These are phyloP conservation scores for Belgica antarctica DNA, from an alignment of 2,888 invertebrate genomes.

Conservation along the genomic window DNA sequence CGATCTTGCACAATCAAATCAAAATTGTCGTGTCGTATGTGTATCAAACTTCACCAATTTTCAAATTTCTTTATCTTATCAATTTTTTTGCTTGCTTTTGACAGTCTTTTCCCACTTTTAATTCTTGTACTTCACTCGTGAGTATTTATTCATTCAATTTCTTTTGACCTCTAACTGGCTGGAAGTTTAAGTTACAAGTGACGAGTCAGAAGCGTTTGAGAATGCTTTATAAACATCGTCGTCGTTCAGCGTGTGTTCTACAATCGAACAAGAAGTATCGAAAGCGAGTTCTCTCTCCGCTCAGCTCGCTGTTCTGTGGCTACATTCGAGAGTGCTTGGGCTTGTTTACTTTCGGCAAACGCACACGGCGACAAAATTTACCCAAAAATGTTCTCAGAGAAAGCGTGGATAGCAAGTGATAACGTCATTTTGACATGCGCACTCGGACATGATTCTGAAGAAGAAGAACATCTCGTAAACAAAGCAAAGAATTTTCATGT, in stretches of 20 bases:
- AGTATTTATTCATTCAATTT: slow-evolving; percentile 2
- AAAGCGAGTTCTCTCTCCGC: not conserved
- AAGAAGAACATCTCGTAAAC: too few relatives aligned
- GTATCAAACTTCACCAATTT: not conserved
- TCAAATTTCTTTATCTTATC: slow-evolving; percentile 23
- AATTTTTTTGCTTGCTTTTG: not conserved
- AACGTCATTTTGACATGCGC: slow-evolving; percentile 30
- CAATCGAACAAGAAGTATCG: not conserved
- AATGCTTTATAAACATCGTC: slow-evolving; percentile 22
- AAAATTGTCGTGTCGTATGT: too few relatives aligned
- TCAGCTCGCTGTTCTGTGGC: not conserved
- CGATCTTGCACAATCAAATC: too few relatives aligned
- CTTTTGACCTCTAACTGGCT: slow-evolving; percentile 22
- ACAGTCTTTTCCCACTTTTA: slow-evolving; percentile 17
- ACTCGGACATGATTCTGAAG: not conserved
- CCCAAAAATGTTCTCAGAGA: slow-evolving; percentile 1
- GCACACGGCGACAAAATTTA: not conserved
- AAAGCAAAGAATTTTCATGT: too few relatives aligned
- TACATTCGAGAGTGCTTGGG: not conserved
- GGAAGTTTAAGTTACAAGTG: slow-evolving; percentile 35
- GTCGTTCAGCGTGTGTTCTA: not conserved
- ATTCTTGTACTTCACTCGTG: too few relatives aligned
- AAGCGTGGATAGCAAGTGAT: not conserved
- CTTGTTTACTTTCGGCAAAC: not conserved
- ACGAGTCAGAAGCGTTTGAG: slow-evolving; percentile 9